phyloP scores from a whole-genome alignment of 2,888 invertebrate genomes.

The Rhagium mordax region DNA sequence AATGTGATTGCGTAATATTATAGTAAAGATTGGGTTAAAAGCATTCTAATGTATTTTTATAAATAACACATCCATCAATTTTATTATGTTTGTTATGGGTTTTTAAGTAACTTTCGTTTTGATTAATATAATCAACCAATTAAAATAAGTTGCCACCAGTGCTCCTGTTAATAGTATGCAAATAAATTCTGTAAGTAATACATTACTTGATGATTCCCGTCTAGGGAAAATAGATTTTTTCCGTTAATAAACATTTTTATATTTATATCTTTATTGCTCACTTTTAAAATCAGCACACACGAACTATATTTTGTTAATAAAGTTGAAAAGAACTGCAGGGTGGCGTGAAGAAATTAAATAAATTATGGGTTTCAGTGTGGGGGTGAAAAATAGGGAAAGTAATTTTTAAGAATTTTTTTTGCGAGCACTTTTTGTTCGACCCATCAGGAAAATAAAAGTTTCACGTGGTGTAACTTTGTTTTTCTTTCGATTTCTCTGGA shows the following conservation, averaged over 20 bases:
- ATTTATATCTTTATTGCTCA: too few species aligned
- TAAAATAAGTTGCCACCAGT: not conserved
- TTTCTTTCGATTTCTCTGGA: too few species aligned
- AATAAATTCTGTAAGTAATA: not conserved
- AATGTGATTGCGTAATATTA: slow-evolving; percentile 9
- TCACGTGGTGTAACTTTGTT: too few species aligned
- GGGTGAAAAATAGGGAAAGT: too few species aligned
- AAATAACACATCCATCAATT: slow-evolving; percentile 18
- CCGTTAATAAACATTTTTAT: not conserved
- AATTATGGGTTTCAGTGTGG: too few species aligned
- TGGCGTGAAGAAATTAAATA: too few species aligned
- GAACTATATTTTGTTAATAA: too few species aligned
- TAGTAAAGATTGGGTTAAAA: slow-evolving; percentile 14
- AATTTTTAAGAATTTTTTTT: too few species aligned
- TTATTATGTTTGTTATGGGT: slow-evolving; percentile 3
- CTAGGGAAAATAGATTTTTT: not conserved
- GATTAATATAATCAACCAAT: slow-evolving; percentile 1
- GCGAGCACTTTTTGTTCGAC: too few species aligned
- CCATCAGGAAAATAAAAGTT: too few species aligned
- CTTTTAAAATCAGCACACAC: too few species aligned
- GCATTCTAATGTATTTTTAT: slow-evolving; percentile 18
- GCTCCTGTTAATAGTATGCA: not conserved
- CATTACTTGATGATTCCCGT: not conserved
- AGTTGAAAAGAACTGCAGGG: too few species aligned
- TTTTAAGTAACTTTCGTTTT: slow-evolving; percentile 12